These are phyloP conservation scores for Argyresthia goedartella DNA, from an alignment of 2,888 invertebrate genomes.

Conservation along the genomic window DNA sequence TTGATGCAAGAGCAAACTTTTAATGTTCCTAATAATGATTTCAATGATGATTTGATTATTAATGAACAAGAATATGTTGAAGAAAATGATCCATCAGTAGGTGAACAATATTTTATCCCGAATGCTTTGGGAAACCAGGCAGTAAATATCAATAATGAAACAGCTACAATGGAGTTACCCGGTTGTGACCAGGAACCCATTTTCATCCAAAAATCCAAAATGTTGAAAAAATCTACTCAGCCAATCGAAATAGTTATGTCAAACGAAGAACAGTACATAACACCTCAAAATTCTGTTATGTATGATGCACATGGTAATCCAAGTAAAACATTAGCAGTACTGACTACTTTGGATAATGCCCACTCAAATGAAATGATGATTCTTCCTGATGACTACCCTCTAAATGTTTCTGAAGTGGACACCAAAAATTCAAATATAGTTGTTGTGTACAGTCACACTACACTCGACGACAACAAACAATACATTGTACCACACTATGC, in stretches of 20 bases:
- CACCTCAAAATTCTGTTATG: conserved; percentile 54
- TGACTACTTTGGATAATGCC: conserved; percentile 38
- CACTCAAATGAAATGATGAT: conserved; percentile 75
- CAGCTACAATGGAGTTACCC: neutral
- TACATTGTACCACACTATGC: conserved; percentile 37
- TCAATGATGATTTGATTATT: conserved; percentile 51
- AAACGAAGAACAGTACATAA: conserved; percentile 58
- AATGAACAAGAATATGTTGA: conserved; percentile 72
- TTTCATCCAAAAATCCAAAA: conserved; percentile 34
- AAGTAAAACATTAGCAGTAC: conserved; percentile 49
- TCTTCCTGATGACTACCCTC: conserved; percentile 69
- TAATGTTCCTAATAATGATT: conserved; percentile 15
- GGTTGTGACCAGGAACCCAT: conserved; percentile 15
- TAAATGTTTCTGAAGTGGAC: conserved; percentile 64
- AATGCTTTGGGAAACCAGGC: no score
- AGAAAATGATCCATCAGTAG: conserved; percentile 35
- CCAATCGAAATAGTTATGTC: conserved; percentile 63
- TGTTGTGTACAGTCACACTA: conserved; percentile 74
- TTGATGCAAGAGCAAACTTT: conserved; percentile 23
- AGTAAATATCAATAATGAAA: conserved; percentile 18
- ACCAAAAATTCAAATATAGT: conserved; percentile 73
- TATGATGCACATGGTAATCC: conserved; percentile 42
- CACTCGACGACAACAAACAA: conserved; percentile 62
- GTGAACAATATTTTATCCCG: conserved; percentile 32
- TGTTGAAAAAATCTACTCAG: conserved; percentile 36